These are phyloP conservation scores for Heterocephalus glaber DNA, from an alignment of 2,113 vertebrate genomes.

Conservation along the genomic window DNA sequence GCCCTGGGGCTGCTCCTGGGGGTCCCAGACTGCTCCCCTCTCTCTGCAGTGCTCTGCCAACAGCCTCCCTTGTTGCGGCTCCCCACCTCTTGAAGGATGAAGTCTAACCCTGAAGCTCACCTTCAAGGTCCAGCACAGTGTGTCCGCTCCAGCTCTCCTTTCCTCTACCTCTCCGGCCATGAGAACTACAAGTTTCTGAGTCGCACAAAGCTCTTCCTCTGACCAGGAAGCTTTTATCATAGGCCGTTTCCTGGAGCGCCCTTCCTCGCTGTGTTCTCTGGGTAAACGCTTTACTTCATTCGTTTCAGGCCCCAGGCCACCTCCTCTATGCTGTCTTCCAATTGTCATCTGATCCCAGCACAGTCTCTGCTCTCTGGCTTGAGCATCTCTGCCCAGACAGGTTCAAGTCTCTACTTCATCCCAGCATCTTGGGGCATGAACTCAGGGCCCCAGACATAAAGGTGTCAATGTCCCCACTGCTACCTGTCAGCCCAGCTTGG, in stretches of 20 bases:
- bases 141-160: not conserved
- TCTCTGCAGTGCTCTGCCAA: not conserved
- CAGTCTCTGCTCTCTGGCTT: not conserved
- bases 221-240: not conserved
- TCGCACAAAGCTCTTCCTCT: not conserved
- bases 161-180: not conserved
- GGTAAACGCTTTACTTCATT: not conserved
- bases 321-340: not conserved
- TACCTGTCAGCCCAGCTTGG: not conserved
- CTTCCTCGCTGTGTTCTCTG: slow-evolving; percentile 2
- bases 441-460: not conserved
- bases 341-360: not conserved
- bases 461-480: not conserved
- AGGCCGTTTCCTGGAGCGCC: not conserved
- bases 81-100: not conserved
- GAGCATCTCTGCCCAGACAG: not conserved
- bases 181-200: not conserved
- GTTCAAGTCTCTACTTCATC: not conserved
- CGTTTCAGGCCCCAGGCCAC: not conserved
- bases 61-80: not conserved
- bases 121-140: not conserved
- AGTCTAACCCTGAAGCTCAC: not conserved
- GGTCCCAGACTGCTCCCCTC: not conserved
- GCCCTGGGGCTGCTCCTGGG: not conserved
- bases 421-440: not conserved